Conservation (phyloP, 2,113 vertebrate species). For the Rhynchomys soricoides region DNA sequence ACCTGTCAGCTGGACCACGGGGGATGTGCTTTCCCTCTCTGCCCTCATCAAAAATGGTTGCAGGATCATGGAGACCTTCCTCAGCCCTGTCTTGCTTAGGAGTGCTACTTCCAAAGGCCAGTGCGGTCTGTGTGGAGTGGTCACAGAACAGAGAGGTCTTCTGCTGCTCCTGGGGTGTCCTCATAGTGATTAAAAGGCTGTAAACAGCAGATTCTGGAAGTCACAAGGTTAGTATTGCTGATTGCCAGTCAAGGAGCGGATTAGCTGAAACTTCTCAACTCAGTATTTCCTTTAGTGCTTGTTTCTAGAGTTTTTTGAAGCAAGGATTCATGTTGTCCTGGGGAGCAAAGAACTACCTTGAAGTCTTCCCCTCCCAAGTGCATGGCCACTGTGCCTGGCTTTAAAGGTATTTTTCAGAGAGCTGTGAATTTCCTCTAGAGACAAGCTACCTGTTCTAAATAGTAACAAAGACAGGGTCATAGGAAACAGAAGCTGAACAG, state of each 20-base stretch:
- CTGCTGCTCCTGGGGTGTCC: neutral
- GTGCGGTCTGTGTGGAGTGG: neutral
- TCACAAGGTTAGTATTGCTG: neutral
- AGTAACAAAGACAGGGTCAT: neutral
- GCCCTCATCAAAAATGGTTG: neutral
- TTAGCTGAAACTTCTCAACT: neutral
- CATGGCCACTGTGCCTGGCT: neutral
- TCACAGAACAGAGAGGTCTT: neutral
- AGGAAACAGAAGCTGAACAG: neutral
- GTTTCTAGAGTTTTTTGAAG: neutral
- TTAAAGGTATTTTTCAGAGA: neutral
- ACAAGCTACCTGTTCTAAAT: neutral
- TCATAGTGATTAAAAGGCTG: neutral
- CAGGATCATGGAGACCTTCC: neutral
- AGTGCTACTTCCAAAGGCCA: neutral
- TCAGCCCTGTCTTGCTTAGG: neutral
- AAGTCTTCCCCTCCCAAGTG: neutral
- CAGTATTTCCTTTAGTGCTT: neutral
- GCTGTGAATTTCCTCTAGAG: neutral
- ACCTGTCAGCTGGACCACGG: neutral
- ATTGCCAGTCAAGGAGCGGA: neutral
- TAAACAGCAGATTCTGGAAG: neutral
- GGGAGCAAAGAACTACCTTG: no score
- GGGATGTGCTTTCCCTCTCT: neutral
- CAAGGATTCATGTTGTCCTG: neutral